Percentiles rank a stretch among this genome's conserved stretches.
These are phyloP conservation scores for Syrista parreyssii DNA, from an alignment of 2,888 invertebrate genomes.

Conservation along the genomic window DNA sequence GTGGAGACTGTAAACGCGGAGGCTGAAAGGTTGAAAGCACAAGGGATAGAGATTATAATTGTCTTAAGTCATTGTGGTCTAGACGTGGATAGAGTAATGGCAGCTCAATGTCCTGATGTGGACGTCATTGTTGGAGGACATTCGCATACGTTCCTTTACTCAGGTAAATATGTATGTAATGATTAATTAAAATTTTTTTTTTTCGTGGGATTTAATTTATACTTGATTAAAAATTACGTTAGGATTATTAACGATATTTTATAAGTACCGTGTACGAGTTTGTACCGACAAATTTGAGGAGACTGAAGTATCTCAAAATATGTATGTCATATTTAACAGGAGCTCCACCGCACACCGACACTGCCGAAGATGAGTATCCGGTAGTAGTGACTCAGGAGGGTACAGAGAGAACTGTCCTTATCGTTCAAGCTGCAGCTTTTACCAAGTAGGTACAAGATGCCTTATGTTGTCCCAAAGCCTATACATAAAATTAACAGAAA, in stretches of 20 bases:
- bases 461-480: neutral
- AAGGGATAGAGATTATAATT: slow-evolving; percentile 81
- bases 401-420: slow-evolving; percentile 71
- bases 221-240: neutral
- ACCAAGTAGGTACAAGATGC: slow-evolving; percentile 66
- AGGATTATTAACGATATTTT: neutral
- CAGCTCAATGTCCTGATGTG: slow-evolving; percentile 74
- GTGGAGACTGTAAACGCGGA: slow-evolving; percentile 75
- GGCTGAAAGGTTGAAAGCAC: slow-evolving; percentile 71
- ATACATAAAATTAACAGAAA: neutral
- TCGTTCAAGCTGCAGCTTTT: slow-evolving; percentile 80
- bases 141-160: slow-evolving; percentile 83
- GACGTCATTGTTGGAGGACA: slow-evolving; percentile 90
- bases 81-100: slow-evolving; percentile 75
- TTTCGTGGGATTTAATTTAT: slow-evolving; percentile 5
- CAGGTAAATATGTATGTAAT: slow-evolving; percentile 49
- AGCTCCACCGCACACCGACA: slow-evolving; percentile 53
- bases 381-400: slow-evolving; percentile 72
- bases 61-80: slow-evolving; percentile 87
- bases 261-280: neutral
- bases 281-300: neutral
- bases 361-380: slow-evolving; percentile 76
- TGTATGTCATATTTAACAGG: slow-evolving; percentile 33
- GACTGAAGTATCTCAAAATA: neutral
- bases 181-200: neutral